Evolutionary conservation across 2,888 invertebrate genomes (phyloP), one percentile per base, ranked within the genome.

Genomic region (Dioctria rufipes): DNA sequence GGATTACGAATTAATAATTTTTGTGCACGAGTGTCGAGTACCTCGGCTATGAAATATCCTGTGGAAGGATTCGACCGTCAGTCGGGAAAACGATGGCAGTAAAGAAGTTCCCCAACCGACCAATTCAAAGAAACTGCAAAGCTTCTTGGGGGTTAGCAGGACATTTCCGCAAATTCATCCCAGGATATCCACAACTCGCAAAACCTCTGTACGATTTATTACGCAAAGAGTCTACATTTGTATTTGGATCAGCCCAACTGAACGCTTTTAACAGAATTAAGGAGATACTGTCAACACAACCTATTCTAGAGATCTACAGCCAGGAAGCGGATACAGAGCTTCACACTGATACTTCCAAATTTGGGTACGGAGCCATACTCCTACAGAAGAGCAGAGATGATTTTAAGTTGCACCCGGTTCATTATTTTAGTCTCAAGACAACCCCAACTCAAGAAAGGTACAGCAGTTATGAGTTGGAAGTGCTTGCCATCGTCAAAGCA

Each of bases 81-180:
- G 11, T 81, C 6, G 49, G 40, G 8, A 86, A 86, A 80, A 82
- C 83, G 9, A 39, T 25, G 25, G 84, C 84, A 0, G 83, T 86
- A 13, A 13, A 78, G 13, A 82, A 83, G 5, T 86, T 84, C 82
- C 84, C 3, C 51, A 67, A 25, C 25, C 25, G 25, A 25, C 25
- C 2, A 25, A 25, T 25, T 0, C 25, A 25, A 25, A 25, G 25
- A 25, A 25, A 25, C 25, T 25, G 25, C 25, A 85, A 43, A 84
- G 84, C 78, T 86, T 86, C 60, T 75, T 85, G 8, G 86, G 86
- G 85, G 0, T 77, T 86, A 60, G 83, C 83, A 2, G 83, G 84
- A 39, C 84, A 83, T 80, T 85, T 85, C 49, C 5, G 69, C 11
- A 73, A 73, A 11, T 73, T 73, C n/a, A 58, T 58, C 13, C 42